Conservation (phyloP, 2,797 vertebrate species). For the Oophaga sylvatica region DNA sequence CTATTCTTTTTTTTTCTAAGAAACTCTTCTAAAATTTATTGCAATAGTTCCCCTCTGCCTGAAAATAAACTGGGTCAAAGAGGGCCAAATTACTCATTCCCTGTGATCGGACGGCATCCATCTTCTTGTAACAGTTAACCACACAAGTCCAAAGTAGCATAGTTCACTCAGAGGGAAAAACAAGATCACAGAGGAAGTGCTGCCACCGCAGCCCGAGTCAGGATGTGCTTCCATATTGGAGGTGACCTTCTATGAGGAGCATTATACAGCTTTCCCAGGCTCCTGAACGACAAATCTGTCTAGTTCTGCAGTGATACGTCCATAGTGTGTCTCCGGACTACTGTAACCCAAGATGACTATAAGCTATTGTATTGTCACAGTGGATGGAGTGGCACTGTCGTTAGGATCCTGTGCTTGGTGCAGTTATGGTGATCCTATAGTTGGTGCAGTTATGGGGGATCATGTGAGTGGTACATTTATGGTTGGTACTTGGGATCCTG, state of each 20-base stretch:
- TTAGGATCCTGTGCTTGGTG: no score
- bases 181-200: background rate
- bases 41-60: background rate
- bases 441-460: no score
- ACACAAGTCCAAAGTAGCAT: conserved; percentile 39
- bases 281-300: background rate
- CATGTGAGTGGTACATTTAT: no score
- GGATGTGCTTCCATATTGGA: background rate
- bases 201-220: background rate
- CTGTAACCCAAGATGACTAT: no score
- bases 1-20: background rate
- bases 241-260: background rate
- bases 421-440: no score
- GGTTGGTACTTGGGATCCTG: no score
- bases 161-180: conserved; percentile 47
- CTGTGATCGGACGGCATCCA: conserved; percentile 31
- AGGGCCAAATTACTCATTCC: conserved; percentile 24
- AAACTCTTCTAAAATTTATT: conserved; percentile 25
- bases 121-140: conserved; percentile 15
- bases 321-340: no score
- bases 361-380: no score
- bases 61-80: conserved; percentile 42
- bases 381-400: no score
- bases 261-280: background rate
- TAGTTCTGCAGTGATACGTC: background rate